These are phyloP conservation scores for Torymus tubicola DNA, from an alignment of 2,888 invertebrate genomes.

Conservation along the genomic window DNA sequence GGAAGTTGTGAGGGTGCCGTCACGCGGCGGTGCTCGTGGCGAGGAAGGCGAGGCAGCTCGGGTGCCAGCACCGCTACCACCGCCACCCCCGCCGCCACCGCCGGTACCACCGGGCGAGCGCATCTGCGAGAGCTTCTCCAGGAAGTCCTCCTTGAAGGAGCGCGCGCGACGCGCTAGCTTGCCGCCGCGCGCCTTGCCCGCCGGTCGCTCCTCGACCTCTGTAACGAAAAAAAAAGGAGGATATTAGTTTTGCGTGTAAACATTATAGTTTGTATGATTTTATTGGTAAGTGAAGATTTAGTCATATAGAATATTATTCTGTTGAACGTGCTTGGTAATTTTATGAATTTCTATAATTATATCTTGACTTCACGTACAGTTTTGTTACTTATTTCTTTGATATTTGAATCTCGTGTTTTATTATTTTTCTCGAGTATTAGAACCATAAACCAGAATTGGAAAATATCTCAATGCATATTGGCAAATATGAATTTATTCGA, in stretches of 20 bases:
- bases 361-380: too few relatives aligned
- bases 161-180: conserved; percentile 92
- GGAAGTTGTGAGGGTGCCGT: conserved; percentile 62
- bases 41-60: conserved; percentile 77
- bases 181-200: conserved; percentile 88
- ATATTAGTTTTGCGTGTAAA: conserved; percentile 1
- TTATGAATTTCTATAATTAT: too few relatives aligned
- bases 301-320: too few relatives aligned
- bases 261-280: background rate
- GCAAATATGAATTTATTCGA: too few relatives aligned
- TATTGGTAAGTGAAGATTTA: too few relatives aligned
- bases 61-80: conserved; percentile 75
- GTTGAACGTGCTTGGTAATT: too few relatives aligned
- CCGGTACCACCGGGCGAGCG: conserved; percentile 82
- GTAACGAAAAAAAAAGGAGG: conserved; percentile 59
- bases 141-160: conserved; percentile 94
- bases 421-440: too few relatives aligned
- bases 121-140: conserved; percentile 93
- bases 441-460: too few relatives aligned
- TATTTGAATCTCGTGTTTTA: too few relatives aligned
- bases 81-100: conserved; percentile 77
- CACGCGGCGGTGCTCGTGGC: conserved; percentile 73
- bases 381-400: too few relatives aligned
- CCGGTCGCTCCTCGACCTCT: conserved; percentile 78
- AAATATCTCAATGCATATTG: too few relatives aligned